Evolutionary conservation across 2,888 invertebrate genomes (phyloP), one percentile per base, ranked within the genome.

Genomic region (Quadroppia sp.): DNA sequence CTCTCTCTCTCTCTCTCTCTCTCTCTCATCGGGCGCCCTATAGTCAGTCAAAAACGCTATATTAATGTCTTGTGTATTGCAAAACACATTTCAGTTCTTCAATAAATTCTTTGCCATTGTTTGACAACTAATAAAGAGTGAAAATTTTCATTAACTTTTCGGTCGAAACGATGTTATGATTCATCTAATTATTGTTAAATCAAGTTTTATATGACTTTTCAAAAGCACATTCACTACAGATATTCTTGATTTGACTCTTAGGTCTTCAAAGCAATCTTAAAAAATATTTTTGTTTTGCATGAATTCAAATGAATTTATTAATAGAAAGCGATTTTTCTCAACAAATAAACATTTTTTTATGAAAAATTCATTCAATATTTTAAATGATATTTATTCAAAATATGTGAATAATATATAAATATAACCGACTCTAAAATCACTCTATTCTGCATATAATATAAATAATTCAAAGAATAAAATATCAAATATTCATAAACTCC

Each of bases 401-500:
- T 9, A 45, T n/a, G n/a, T n/a, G n/a, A n/a, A n/a, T n/a, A n/a
- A n/a, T n/a, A n/a, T n/a, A n/a, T n/a, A n/a, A n/a, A n/a, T n/a
- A n/a, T n/a, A n/a, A n/a, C 36, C 9, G 36, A 45, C 45, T 11
- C 15, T 45, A 6, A 45, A 17, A 13, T 45, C 45, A 59, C 59
- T 59, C 4, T 4, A 30, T 15, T 13, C 1, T 59, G 59, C 28
- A 25, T 25, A 59, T 45, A 23, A 3, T 53, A 61, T 64, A 36
- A 36, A 64, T 20, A 20, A 64, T 64, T 64, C 40, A 64, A 36
- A 36, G 17, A 59, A 4, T 36, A 20, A 40, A 59, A 6, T 13
- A 59, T 64, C 64, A 64, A 64, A 64, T 64, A 64, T 64, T 64
- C 36, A 64, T 64, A 20, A 28, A 64, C 17, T 36, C 36, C 6